Percentiles rank a stretch among this genome's conserved stretches.
These are phyloP conservation scores for Pyrrhosoma nymphula DNA, from an alignment of 2,888 invertebrate species.

Conservation along the genomic window DNA sequence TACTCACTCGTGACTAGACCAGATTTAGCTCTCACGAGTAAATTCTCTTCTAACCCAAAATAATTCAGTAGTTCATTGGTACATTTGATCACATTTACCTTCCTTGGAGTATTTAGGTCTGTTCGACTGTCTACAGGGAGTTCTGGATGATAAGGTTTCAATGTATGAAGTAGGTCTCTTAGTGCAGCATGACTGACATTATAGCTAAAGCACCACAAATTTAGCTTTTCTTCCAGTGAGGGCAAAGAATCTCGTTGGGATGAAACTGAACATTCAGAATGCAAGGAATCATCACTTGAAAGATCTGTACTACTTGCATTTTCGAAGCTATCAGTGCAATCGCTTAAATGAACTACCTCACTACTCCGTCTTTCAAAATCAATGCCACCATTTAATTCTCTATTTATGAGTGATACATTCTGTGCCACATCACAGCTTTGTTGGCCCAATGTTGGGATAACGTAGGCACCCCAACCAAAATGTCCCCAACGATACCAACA, in stretches of 20 bases:
- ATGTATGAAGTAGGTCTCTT: neutral
- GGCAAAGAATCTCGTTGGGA: neutral
- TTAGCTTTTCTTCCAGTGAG: neutral
- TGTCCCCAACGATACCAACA: no score
- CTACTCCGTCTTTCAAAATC: neutral
- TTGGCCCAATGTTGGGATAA: no score
- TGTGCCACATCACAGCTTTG: neutral
- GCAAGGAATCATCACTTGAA: neutral
- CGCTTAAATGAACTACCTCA: neutral
- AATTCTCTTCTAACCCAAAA: neutral
- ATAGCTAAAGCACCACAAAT: neutral
- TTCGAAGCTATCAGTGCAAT: neutral
- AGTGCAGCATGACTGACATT: neutral
- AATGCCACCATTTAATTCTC: neutral
- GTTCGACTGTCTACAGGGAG: neutral
- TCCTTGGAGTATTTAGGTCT: neutral
- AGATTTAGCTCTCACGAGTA: neutral
- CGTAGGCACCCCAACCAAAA: no score
- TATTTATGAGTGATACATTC: neutral
- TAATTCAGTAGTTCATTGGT: neutral
- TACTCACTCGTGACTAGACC: neutral
- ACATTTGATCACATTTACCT: slow-evolving; percentile 1
- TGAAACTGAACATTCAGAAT: neutral
- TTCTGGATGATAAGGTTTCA: neutral
- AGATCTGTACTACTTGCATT: neutral